phyloP scores from a whole-genome alignment of 2,797 vertebrate genomes.

The Chelonia mydas region DNA sequence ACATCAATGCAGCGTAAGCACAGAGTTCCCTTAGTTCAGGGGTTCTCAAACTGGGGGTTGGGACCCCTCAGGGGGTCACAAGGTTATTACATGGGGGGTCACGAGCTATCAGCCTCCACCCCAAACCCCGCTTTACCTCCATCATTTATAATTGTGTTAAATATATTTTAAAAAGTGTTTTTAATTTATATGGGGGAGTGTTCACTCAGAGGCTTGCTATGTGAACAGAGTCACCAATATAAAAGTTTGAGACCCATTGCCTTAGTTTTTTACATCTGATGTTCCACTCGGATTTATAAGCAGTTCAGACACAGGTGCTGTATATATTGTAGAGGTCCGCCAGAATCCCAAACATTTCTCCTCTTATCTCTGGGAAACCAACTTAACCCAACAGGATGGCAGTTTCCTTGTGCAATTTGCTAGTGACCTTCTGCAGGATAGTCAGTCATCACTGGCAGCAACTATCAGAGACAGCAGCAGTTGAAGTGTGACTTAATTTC shows the following conservation, averaged over 20 bases:
- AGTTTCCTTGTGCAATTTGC: not conserved
- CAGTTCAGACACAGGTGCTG: not conserved
- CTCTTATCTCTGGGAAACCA: not conserved
- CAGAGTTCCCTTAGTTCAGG: no score
- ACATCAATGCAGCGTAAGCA: not conserved
- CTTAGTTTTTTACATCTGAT: not conserved
- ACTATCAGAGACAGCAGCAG: not conserved
- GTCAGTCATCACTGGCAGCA: not conserved
- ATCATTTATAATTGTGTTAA: no score
- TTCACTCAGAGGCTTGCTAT: no score
- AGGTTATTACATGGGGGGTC: no score
- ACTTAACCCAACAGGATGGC: not conserved
- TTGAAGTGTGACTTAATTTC: not conserved
- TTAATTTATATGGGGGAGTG: no score
- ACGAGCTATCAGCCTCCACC: no score
- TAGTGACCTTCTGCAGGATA: not conserved
- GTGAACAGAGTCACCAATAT: no score
- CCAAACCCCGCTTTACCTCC: no score
- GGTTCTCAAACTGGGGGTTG: no score
- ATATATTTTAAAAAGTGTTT: no score
- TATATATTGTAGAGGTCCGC: not conserved
- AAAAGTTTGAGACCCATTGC: no score
- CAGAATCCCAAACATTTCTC: not conserved
- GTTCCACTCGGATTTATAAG: not conserved
- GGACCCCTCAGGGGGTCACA: no score